Percentiles rank a stretch among this genome's conserved stretches.
Evolutionary conservation across 1,140 invertebrate species (phyloP).

Genomic region (Drosophila willistoni): DNA sequence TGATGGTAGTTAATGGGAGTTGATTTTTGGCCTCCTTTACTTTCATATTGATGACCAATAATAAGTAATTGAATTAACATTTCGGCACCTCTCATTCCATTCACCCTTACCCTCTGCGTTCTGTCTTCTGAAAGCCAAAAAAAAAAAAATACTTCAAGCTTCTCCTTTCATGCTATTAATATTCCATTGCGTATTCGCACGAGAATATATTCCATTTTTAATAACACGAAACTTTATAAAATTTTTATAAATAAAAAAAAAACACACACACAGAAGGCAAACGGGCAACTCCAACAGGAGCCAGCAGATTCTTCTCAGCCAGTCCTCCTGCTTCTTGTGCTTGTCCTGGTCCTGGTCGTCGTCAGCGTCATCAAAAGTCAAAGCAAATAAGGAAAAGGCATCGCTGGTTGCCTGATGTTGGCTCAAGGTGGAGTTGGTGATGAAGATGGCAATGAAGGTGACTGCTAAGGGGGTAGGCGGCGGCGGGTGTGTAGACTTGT

Average conservation of each 20-base stretch:
- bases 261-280: background rate
- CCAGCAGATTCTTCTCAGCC: constrained; percentile 9
- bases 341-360: constrained; percentile 7
- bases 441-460: background rate
- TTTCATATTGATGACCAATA: constrained; percentile 14
- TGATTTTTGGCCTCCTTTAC: background rate
- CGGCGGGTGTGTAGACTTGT: constrained; percentile 8
- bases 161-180: constrained; percentile 65
- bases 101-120: background rate
- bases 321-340: background rate
- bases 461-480: background rate
- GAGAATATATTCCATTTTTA: constrained; percentile 77
- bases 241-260: constrained; percentile 67
- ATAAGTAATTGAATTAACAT: constrained; percentile 17
- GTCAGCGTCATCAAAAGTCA: constrained; percentile 53
- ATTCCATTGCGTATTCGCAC: constrained; percentile 72
- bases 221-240: constrained; percentile 76
- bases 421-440: background rate
- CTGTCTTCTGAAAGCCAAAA: constrained; percentile 19
- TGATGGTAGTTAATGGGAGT: background rate
- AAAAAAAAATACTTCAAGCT: constrained; percentile 56
- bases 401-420: constrained; percentile 5
- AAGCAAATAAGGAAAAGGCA: constrained; percentile 58
- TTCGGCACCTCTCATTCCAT: background rate
- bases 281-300: constrained; percentile 26